phyloP scores from a whole-genome alignment of 2,888 invertebrate genomes.

The Scaptomyza caliginosa region DNA sequence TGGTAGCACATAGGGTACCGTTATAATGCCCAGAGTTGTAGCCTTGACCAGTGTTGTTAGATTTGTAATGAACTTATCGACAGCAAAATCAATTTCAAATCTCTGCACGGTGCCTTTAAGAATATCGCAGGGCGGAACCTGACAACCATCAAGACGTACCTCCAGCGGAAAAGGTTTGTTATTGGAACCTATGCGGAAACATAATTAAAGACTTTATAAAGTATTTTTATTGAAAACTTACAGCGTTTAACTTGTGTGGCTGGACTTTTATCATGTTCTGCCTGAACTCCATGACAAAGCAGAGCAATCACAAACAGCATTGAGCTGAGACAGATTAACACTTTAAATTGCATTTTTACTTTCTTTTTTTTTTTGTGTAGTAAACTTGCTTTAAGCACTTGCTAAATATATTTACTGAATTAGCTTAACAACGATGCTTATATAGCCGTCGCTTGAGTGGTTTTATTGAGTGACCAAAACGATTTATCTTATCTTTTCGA shows the following conservation, averaged over 20 bases:
- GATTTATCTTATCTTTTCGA: constrained; percentile 35
- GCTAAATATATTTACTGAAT: constrained; percentile 26
- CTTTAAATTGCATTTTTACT: constrained; percentile 45
- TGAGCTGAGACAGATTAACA: constrained; percentile 34
- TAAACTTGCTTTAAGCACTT: constrained; percentile 22
- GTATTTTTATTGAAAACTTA: constrained; percentile 40
- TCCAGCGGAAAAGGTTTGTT: constrained; percentile 74
- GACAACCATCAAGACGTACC: constrained; percentile 77
- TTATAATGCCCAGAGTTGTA: constrained; percentile 80
- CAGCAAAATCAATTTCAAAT: constrained; percentile 79
- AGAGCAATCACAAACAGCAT: constrained; percentile 27
- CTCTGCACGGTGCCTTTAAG: constrained; percentile 71
- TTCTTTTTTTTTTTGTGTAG: constrained; percentile 10
- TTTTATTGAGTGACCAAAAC: constrained; percentile 22
- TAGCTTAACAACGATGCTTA: constrained; percentile 25
- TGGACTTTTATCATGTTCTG: constrained; percentile 31
- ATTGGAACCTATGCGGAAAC: constrained; percentile 64
- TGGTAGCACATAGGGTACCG: constrained; percentile 82
- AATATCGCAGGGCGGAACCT: constrained; percentile 79
- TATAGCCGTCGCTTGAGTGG: constrained; percentile 30
- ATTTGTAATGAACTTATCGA: constrained; percentile 65
- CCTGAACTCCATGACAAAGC: constrained; percentile 5
- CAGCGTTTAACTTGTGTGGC: constrained; percentile 71
- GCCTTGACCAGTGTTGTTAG: constrained; percentile 73
- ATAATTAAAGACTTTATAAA: too few relatives aligned